Evolutionary conservation across 2,797 vertebrate genomes (phyloP).

Genomic region (Sebastes taczanowskii): DNA sequence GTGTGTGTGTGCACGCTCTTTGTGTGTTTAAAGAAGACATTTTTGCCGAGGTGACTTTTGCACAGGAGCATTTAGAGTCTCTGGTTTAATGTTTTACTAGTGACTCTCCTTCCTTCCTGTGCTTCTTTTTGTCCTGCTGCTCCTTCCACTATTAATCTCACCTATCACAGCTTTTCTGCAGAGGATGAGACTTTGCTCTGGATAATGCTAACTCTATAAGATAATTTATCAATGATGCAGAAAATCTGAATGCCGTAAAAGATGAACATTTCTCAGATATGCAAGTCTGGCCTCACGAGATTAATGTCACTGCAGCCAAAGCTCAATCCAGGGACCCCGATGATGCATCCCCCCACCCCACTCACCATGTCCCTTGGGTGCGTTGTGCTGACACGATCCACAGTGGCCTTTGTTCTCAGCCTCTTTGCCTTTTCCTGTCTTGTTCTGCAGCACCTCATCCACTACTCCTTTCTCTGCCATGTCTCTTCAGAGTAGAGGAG

Average conservation of each 20-base stretch:
- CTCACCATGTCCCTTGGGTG: slow-evolving; percentile 72
- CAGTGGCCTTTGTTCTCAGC: slow-evolving; percentile 68
- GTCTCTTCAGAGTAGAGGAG: slow-evolving; percentile 52
- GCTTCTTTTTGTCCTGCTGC: not conserved
- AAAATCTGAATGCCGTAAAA: not conserved
- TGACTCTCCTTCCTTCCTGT: not conserved
- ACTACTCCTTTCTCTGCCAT: slow-evolving; percentile 67
- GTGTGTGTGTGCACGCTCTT: not conserved
- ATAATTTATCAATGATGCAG: fast-evolving
- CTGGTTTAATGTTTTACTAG: slow-evolving; percentile 43
- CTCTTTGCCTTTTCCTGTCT: slow-evolving; percentile 54
- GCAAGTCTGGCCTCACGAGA: not conserved
- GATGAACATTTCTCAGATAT: not conserved
- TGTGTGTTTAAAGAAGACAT: slow-evolving; percentile 7
- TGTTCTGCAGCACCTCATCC: slow-evolving; percentile 44
- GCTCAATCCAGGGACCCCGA: slow-evolving; percentile 45
- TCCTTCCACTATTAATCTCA: not conserved
- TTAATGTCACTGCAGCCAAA: not conserved
- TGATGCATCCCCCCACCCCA: slow-evolving; percentile 26
- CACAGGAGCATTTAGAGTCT: not conserved
- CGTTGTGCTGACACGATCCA: slow-evolving; percentile 60
- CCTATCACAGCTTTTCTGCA: slow-evolving; percentile 5
- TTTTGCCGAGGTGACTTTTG: slow-evolving; percentile 53
- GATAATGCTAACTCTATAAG: not conserved
- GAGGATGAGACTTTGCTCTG: slow-evolving; percentile 2